These are phyloP conservation scores for Biston stratarius DNA, from an alignment of 2,888 invertebrate species.

Conservation along the genomic window DNA sequence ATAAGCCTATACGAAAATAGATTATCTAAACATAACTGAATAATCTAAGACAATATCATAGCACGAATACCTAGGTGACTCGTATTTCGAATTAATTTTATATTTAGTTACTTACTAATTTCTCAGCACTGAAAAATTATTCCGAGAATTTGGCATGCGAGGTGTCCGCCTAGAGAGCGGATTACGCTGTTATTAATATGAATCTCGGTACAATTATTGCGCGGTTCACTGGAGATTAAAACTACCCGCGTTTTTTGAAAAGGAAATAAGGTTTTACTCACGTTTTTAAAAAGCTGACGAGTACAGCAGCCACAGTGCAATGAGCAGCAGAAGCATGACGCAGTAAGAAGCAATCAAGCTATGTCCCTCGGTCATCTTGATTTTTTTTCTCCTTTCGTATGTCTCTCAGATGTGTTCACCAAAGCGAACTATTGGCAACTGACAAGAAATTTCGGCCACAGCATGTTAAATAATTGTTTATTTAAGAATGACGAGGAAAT, in stretches of 20 bases:
- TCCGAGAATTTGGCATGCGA: constrained; percentile 21
- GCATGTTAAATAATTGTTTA: constrained; percentile 65
- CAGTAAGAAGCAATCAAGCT: constrained; percentile 89
- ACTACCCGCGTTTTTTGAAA: constrained; percentile 25
- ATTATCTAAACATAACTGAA: constrained; percentile 25
- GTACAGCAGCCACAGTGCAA: constrained; percentile 89
- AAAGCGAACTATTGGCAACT: constrained; percentile 67
- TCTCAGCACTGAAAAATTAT: constrained; percentile 13
- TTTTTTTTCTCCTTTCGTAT: constrained; percentile 6
- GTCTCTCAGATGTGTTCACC: constrained; percentile 49
- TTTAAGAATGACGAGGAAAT: constrained; percentile 60
- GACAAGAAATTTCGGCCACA: constrained; percentile 58
- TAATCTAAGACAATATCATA: constrained; percentile 6
- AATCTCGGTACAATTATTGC: constrained; percentile 10
- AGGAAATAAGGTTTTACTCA: constrained; percentile 51
- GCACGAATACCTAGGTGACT: not conserved
- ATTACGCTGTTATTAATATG: constrained; percentile 31
- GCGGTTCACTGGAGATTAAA: constrained; percentile 12
- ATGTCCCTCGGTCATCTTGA: constrained; percentile 80
- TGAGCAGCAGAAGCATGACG: constrained; percentile 87
- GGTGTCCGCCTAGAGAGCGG: constrained; percentile 11
- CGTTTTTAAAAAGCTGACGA: constrained; percentile 85
- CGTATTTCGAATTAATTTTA: constrained; percentile 2
- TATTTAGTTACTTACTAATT: constrained; percentile 6
- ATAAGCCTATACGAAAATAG: constrained; percentile 25